A percentile compares a stretch with the other conserved stretches of the same genome.
These are phyloP conservation scores for Rhamphomyia laevipes DNA, from an alignment of 2,888 invertebrate species.

Conservation along the genomic window DNA sequence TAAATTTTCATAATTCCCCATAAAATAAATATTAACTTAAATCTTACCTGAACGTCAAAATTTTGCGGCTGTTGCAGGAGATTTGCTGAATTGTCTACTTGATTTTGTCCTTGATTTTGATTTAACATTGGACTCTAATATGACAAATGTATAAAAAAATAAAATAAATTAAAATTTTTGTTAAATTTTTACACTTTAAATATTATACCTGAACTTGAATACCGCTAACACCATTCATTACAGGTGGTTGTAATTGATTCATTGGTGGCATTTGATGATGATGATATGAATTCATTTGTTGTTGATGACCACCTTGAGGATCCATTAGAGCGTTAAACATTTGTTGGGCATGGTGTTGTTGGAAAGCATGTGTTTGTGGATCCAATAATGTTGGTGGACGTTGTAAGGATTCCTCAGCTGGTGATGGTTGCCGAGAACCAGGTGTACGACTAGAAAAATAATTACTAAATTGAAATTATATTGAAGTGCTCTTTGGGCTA, in stretches of 20 bases:
- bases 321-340: constrained; percentile 36
- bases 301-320: constrained; percentile 26
- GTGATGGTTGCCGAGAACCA: constrained; percentile 84
- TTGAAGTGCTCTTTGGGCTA: no score
- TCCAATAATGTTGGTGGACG: constrained; percentile 40
- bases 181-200: not conserved
- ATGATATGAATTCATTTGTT: constrained; percentile 29
- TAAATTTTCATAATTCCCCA: no score
- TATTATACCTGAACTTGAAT: constrained; percentile 34
- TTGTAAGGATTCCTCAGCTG: constrained; percentile 55
- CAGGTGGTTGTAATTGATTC: constrained; percentile 35
- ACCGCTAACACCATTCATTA: constrained; percentile 34
- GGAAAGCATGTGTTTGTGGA: constrained; percentile 29
- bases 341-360: constrained; percentile 41
- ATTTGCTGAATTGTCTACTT: constrained; percentile 42
- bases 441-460: constrained; percentile 58
- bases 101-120: constrained; percentile 35
- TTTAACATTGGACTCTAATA: constrained; percentile 36
- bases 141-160: not conserved
- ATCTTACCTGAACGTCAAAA: constrained; percentile 67
- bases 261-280: constrained; percentile 37
- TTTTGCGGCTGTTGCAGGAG: constrained; percentile 52
- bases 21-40: constrained; percentile 5
- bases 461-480: no score
- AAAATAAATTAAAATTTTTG: not conserved